A percentile compares a stretch with the other conserved stretches of the same genome.
These are phyloP conservation scores for Uropetala carovei DNA, from an alignment of 2,888 invertebrate genomes.

Conservation along the genomic window DNA sequence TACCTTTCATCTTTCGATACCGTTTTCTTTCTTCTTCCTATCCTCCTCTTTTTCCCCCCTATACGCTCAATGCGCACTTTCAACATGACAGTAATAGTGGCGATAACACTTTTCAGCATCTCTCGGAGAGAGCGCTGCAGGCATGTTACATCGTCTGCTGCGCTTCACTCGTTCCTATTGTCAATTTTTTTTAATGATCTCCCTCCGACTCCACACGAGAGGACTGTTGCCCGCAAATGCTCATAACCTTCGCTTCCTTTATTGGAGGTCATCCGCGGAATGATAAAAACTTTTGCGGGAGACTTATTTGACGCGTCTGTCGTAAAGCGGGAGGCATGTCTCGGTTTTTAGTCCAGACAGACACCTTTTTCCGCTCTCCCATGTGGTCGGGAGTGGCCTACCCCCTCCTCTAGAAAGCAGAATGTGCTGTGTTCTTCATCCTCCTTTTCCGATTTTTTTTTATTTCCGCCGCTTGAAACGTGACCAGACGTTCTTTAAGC, in stretches of 20 bases:
- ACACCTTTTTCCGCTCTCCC: background rate
- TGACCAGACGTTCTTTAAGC: background rate
- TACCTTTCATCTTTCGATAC: background rate
- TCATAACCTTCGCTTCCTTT: background rate
- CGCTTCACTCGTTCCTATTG: background rate
- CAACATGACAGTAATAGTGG: background rate
- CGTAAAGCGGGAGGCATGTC: background rate
- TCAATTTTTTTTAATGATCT: constrained; percentile 18
- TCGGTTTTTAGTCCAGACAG: background rate
- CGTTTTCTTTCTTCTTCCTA: background rate
- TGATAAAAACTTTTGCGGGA: background rate
- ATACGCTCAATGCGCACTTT: background rate
- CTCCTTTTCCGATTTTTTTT: background rate
- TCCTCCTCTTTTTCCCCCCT: background rate
- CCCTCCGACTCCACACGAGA: background rate
- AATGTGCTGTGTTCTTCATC: background rate
- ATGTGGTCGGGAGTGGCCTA: background rate
- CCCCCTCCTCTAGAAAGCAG: background rate
- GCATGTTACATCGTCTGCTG: background rate
- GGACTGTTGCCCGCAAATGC: background rate
- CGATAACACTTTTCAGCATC: background rate
- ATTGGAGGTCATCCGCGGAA: background rate
- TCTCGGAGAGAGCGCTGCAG: background rate
- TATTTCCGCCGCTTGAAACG: constrained; percentile 12
- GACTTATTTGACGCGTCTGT: background rate